phyloP scores from a whole-genome alignment of 1,140 invertebrate genomes.

The Tetraneura akinire region DNA sequence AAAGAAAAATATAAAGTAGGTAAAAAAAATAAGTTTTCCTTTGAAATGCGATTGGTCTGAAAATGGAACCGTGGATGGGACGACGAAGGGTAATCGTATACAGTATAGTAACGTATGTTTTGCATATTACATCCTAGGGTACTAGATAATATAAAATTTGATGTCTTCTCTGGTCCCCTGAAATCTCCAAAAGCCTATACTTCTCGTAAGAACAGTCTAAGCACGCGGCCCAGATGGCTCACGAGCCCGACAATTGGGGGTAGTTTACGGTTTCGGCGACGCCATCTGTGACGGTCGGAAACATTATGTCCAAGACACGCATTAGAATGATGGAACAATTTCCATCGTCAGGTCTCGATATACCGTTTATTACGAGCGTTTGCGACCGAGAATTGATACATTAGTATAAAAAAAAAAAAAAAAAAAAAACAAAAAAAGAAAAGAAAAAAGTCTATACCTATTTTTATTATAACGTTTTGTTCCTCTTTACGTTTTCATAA shows the following conservation, averaged over 20 bases:
- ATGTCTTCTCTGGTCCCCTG: not conserved
- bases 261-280: not conserved
- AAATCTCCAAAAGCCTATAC: not conserved
- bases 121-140: not conserved
- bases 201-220: not conserved
- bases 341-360: not conserved
- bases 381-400: not conserved
- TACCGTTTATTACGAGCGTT: not conserved
- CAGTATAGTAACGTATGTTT: constrained; percentile 1
- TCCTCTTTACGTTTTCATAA: too few relatives aligned
- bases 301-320: not conserved
- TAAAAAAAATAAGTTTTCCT: not conserved
- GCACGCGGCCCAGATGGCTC: not conserved
- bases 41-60: not conserved
- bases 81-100: not conserved
- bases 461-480: too few relatives aligned
- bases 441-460: too few relatives aligned
- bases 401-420: not conserved
- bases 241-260: not conserved
- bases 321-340: not conserved
- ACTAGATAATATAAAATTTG: constrained; percentile 34
- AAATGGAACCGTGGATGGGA: not conserved
- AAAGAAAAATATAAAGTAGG: not conserved
- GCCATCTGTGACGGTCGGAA: not conserved
- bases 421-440: not conserved